Evolutionary conservation across 35 echinoderm and acorn worm species (phyloP), one percentile per base, ranked within the genome.

Genomic region (Holothuria glaberrima): DNA sequence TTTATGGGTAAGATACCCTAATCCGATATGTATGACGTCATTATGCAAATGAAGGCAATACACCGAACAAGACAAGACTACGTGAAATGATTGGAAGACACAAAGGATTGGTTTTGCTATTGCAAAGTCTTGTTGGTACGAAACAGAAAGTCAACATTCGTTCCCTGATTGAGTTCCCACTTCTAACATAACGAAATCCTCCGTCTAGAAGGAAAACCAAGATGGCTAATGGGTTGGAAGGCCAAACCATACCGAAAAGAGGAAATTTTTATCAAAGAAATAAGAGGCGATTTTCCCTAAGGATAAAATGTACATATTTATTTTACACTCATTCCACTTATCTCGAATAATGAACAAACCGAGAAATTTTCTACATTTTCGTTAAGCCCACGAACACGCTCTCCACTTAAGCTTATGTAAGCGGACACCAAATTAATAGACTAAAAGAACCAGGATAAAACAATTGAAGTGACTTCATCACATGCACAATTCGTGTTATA

Each of bases 261-360:
- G 50, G 50, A 22, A 78, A 48, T 41, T 41, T 41, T 24, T 19
- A 78, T 9, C 25, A 69, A 13, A 78, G 27, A 35, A 78, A 78
- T 26, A 78, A 35, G 36, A 78, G 50, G 36, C 38, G 25, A 19
- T 48, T 78, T 78, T 21, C n/a, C 74, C 44, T 78, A 48, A 78
- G 74, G 74, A 78, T 78, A 78, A 78, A 78, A 78, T 78, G 74
- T 78, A 78, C 74, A 78, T 78, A 26, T 78, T 78, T 75, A 75
- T 75, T 78, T 48, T 48, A 78, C 74, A 78, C 38, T 78, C 36
- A 78, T 78, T 48, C 74, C 74, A 78, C 24, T 78, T 26, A 78
- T 78, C 74, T 78, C n/a, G 74, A 78, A 78, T 78, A 77, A 46
- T 77, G 46, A 78, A 78, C 35, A 78, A 78, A 78, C 74, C n/a